Percentiles rank a stretch among this genome's conserved stretches.
Conservation (phyloP, 2,113 vertebrate genomes). For the Saguinus imperator region DNA sequence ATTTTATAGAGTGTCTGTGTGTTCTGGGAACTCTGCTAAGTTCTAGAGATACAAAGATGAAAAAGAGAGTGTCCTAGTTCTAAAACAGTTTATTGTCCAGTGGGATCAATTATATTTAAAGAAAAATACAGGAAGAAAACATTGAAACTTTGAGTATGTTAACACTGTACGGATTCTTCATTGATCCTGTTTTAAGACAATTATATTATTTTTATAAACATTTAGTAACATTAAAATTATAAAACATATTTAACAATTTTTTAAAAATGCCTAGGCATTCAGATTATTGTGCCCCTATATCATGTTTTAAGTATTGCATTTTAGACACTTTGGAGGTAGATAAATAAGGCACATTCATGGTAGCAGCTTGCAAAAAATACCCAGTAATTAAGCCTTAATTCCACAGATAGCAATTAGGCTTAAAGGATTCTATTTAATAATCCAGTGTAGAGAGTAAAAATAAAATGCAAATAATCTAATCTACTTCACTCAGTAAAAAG, state of each 20-base stretch:
- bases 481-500: neutral
- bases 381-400: neutral
- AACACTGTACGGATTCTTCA: neutral
- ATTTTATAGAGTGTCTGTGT: neutral
- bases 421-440: neutral
- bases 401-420: neutral
- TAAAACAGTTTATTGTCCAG: neutral
- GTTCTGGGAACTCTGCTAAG: neutral
- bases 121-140: neutral
- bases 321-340: neutral
- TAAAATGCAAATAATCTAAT: neutral
- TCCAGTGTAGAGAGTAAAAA: neutral
- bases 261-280: neutral
- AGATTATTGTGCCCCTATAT: neutral
- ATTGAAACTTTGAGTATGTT: neutral
- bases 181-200: neutral
- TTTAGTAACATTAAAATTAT: neutral
- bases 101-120: constrained; percentile 45
- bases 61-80: neutral
- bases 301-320: neutral
- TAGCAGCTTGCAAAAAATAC: neutral
- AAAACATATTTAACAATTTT: neutral
- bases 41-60: neutral
- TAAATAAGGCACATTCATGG: neutral
- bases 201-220: neutral